Evolutionary conservation across 23 tunicate species (phyloP).

Genomic region (Ciona savignyi): DNA sequence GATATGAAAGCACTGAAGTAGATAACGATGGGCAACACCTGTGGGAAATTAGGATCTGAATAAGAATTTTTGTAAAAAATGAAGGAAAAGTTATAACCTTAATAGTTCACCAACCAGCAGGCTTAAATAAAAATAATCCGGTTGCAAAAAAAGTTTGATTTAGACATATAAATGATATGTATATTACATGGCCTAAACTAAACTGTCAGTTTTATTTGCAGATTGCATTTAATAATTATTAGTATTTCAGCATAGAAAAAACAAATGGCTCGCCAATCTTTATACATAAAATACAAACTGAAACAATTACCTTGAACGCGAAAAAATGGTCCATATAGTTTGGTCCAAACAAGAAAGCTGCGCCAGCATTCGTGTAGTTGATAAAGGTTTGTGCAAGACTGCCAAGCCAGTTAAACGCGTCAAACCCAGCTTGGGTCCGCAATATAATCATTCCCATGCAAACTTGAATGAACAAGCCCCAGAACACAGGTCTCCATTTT

Average conservation of each 20-base stretch:
- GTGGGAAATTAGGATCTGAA: too few species aligned
- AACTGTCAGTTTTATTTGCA: too few species aligned
- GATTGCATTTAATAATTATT: too few species aligned
- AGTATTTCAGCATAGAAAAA: too few species aligned
- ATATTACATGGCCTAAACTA: too few species aligned
- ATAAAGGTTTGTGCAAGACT: constrained; percentile 82
- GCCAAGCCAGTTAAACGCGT: constrained; percentile 92
- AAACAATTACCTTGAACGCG: constrained; percentile 93
- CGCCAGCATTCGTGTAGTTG: constrained; percentile 68
- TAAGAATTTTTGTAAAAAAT: background rate
- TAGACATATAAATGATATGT: too few species aligned
- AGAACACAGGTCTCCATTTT: constrained; percentile 76
- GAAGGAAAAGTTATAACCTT: background rate
- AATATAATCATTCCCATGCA: constrained; percentile 67
- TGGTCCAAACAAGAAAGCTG: constrained; percentile 67
- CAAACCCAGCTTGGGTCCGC: constrained; percentile 74
- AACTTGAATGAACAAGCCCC: constrained; percentile 75
- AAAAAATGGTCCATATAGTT: constrained; percentile 44
- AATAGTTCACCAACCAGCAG: background rate
- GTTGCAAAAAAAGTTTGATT: background rate
- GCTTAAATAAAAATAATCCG: background rate
- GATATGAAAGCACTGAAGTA: constrained; percentile 90
- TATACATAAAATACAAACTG: too few species aligned
- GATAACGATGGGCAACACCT: constrained; percentile 78
- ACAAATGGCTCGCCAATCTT: too few species aligned